Base-by-base conservation (phyloP, 2,113 vertebrate species). In the Girardinichthys multiradiatus region DNA sequence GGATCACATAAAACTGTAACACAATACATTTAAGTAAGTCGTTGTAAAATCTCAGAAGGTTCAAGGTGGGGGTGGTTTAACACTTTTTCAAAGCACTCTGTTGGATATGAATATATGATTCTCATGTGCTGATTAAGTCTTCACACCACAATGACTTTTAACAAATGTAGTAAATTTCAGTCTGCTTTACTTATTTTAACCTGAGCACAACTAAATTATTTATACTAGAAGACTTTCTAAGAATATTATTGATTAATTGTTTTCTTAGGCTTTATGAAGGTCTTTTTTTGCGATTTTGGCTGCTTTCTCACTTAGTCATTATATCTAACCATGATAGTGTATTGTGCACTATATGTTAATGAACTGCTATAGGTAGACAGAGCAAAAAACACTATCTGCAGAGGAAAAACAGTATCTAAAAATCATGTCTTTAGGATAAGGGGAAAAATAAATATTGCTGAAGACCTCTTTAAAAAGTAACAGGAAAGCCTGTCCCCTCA, bases 71-170 rank as follows among this genome's bases (percentile, higher is more conserved):
- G 15, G 15, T 45, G 42, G 31, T 33, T 33, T 4, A 33, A 33
- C 6, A 33, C 31, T 33, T 19, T 45, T 45, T 14, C 4, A 15
- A 45, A 45, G 42, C 42, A 45, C 31, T 33, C 64, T 71, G 42
- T 83, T 82, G 69, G 88, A 86, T 85, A 81, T n/a, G n/a, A 72
- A 68, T 85, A 81, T 59, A 75, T 80, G 45, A 45, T 64, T 76
- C 61, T 57, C 24, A 17, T 35, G 28, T 39, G 62, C 74, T 78
- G 45, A 76, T 64, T 70, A 35, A 82, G n/a, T 59, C 79, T 31
- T 33, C 26, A 58, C 4, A 3, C 67, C 79, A 61, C 79, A 73
- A 74, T 72, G 37, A 65, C 54, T 42, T 68, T 33, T 80, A 77
- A 86, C 83, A 60, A 58, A 45, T 19, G 6, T 45, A 63, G n/a